Evolutionary conservation across 1,140 invertebrate species (phyloP), one percentile per base, ranked within the genome.

Genomic region (Ostrea denselamellosa): DNA sequence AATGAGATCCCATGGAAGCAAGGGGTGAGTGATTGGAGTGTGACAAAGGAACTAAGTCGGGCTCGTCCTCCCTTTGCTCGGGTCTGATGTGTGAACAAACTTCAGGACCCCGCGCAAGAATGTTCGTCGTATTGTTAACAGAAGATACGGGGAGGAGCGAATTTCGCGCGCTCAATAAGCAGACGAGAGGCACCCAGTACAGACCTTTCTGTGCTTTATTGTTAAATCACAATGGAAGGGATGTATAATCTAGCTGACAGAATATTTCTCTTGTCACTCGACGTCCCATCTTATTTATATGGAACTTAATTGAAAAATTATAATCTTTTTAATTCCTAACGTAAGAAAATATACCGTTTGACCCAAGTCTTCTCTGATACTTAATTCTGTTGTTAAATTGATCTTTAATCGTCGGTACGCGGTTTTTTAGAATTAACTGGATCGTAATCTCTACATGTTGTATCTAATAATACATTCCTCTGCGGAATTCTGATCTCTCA

Each of bases 281-380:
- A 25, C 68, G 68, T 77, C 68, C 68, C 68, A 77, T 77, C 68
- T 77, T 77, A 77, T 77, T 77, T 77, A 77, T 77, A 28, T 25
- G 68, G 68, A 77, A 77, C 68, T 77, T 77, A 77, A 77, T 77
- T 77, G 68, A 77, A 77, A 77, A 77, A 77, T 77, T 77, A 77
- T 77, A 77, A 77, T 77, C 68, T 77, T 77, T 77, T 77, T 77
- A 77, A 77, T 77, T 77, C 25, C 68, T 77, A 77, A 77, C 68
- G 68, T 77, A 77, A 77, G 28, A 77, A 77, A 77, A 77, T 77
- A 77, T 77, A 77, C 68, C 68, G 68, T 77, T 77, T 77, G 68
- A 77, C 68, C 68, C 68, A 77, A 28, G 68, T 77, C 68, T 17
- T 77, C 68, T 22, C 14, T 25, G 68, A 77, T 77, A 77, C 68